Evolutionary conservation across 1,140 invertebrate genomes (phyloP), one percentile per base, ranked within the genome.

Genomic region (Parasteatoda tepidariorum): DNA sequence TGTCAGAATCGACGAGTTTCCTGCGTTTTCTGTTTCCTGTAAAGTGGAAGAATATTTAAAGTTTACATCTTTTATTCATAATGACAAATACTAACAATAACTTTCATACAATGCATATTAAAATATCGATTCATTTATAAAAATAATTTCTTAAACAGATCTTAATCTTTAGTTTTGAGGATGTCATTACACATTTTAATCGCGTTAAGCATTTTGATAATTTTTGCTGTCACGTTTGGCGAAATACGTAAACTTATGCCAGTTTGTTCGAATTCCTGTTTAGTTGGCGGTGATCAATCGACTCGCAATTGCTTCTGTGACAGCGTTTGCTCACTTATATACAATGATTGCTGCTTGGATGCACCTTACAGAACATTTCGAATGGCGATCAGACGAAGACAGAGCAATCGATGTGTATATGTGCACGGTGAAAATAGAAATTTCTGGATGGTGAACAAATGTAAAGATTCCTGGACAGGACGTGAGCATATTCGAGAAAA

Each of bases 271-370:
- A 81, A 81, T 18, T 68, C 78, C 0, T 81, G 78, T 18, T 24
- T 70, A 0, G 61, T 48, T 11, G 28, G 24, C 26, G 31, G 62
- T 9, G 0, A 61, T 22, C 9, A 2, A 18, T 15, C 5, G 28
- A 0, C 54, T 2, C 30, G n/a, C 1, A 70, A 70, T 30, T 81
- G 78, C 13, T 71, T 70, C 66, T 81, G 78, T n/a, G 78, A 81
- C 64, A 81, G 64, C 34, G 70, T 70, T 18, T 81, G 78, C 22
- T 70, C 78, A 3, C 9, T 81, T 13, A 59, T 81, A 4, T 81
- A 81, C 28, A 81, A 81, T 31, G 78, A 81, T n/a, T 81, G 78
- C 55, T 81, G 78, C 2, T 26, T 81, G 3, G 78, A 81, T 31
- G 78, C 78, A 0, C 78, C 78, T 5, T 70, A 59, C 33, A 61